Evolutionary conservation across 2,888 invertebrate genomes (phyloP), one percentile per base, ranked within the genome.

Genomic region (Drosophila antonietae): DNA sequence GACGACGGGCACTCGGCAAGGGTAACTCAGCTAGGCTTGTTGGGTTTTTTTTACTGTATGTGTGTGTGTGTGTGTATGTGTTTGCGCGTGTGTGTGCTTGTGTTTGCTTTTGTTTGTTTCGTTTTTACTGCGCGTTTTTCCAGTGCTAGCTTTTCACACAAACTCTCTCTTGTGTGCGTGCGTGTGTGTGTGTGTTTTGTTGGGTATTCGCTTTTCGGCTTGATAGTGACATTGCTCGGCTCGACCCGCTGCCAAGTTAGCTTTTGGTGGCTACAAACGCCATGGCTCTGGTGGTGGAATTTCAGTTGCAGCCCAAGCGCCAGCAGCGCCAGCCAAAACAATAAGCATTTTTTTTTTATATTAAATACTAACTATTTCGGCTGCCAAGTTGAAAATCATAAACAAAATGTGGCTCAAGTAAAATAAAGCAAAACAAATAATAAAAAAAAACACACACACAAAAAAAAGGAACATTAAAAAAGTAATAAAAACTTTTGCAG

Each of bases 171-270:
- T 23, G 49, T 59, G 41, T 31, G 67, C 35, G 49, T 47, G 53
- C 47, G 52, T 6, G 9, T 2, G 20, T 20, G 20, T 44, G n/a
- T 41, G 41, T n/a, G 44, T 14, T 37, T 55, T 39, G 55, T 66
- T 66, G 44, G 39, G 39, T 49, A 67, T 67, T 78, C 63, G 77
- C 58, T 59, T 59, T 59, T 59, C 49, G 61, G 61, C 73, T 73
- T 79, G 75, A 70, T 79, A 75, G 77, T 79, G 70, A 67, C 79
- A 79, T 70, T 79, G 75, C 58, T 78, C 77, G 80, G 80, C 60
- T 65, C 57, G 75, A 46, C 10, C 47, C 46, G 75, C 62, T 41
- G 63, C 49, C 70, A 37, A 77, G 57, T 79, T 84, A 62, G 80
- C 80, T 85, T 73, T 67, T 78, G 72, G 64, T 63, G 70, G 66